A percentile compares a stretch with the other conserved stretches of the same genome.
phyloP scores from a whole-genome alignment of 2,113 vertebrate species.

The Calidris pygmaea region DNA sequence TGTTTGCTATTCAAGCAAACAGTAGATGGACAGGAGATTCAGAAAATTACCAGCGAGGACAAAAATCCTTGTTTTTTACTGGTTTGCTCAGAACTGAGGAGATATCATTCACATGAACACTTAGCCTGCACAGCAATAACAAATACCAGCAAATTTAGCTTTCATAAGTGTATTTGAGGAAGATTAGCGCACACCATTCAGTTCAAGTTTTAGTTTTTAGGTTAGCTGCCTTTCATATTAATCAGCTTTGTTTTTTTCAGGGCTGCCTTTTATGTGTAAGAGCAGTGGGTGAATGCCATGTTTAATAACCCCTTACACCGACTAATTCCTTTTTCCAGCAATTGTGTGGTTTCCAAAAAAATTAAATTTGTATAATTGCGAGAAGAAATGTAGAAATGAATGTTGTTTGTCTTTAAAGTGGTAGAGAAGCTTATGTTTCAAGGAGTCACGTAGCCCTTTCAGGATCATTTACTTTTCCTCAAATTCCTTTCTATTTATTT shows the following conservation, averaged over 20 bases:
- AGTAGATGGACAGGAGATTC: not conserved
- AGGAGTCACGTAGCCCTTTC: not conserved
- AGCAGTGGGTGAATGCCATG: constrained; percentile 66
- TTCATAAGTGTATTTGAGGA: constrained; percentile 63
- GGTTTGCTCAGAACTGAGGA: not conserved
- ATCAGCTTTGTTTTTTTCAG: constrained; percentile 66
- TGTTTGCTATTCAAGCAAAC: not conserved
- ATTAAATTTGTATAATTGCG: not conserved
- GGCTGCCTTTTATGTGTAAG: constrained; percentile 68
- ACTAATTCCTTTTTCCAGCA: constrained; percentile 69
- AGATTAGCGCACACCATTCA: constrained; percentile 53
- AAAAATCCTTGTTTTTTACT: not conserved
- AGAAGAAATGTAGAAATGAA: not conserved
- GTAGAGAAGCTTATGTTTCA: not conserved
- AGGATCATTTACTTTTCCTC: not conserved
- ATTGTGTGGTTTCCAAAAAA: constrained; percentile 67
- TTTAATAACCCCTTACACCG: constrained; percentile 51
- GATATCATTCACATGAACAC: constrained; percentile 8
- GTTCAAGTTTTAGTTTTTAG: constrained; percentile 66
- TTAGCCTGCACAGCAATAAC: constrained; percentile 14
- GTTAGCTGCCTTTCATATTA: constrained; percentile 72
- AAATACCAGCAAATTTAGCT: constrained; percentile 58
- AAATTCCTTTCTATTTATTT: constrained; percentile 8
- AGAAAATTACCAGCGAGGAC: not conserved
- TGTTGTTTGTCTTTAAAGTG: not conserved